Evolutionary conservation across 1,140 invertebrate species (phyloP).

Genomic region (Calycopis cecrops): DNA sequence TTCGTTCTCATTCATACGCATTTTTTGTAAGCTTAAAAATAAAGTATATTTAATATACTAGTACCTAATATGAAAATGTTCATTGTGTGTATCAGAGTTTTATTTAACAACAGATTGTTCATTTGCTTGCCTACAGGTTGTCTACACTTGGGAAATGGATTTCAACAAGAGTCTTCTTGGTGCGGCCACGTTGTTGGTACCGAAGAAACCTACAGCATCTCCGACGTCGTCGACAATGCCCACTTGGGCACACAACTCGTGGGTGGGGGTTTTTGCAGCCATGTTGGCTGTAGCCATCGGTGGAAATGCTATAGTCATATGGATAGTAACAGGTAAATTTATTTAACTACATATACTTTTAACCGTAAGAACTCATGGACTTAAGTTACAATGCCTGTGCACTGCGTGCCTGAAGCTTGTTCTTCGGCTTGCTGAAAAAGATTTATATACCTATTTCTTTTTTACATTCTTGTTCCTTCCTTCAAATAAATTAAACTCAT

Average conservation of each 20-base stretch:
- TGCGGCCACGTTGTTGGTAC: slow-evolving; percentile 55
- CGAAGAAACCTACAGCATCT: slow-evolving; percentile 36
- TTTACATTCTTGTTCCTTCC: too few relatives aligned
- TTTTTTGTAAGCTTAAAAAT: too few relatives aligned
- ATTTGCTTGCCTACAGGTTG: slow-evolving; percentile 40
- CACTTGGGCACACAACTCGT: slow-evolving; percentile 80
- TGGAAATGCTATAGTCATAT: slow-evolving; percentile 91
- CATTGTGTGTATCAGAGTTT: too few relatives aligned
- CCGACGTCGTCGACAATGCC: slow-evolving; percentile 57
- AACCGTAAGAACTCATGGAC: too few relatives aligned
- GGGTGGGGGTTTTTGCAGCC: slow-evolving; percentile 81
- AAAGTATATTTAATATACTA: too few relatives aligned
- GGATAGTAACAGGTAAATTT: slow-evolving; percentile 82
- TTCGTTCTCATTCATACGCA: too few relatives aligned
- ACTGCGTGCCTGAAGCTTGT: too few relatives aligned
- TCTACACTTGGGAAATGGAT: slow-evolving; percentile 71
- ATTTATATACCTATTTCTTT: too few relatives aligned
- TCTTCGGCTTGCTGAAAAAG: too few relatives aligned
- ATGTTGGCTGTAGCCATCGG: slow-evolving; percentile 87
- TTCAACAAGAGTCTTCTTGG: slow-evolving; percentile 61
- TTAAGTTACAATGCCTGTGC: too few relatives aligned
- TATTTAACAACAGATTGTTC: not conserved
- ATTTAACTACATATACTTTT: not conserved
- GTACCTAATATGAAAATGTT: too few relatives aligned
- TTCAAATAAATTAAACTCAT: too few relatives aligned